Conservation (phyloP, 2,113 vertebrate species). For the Salvator merianae region DNA sequence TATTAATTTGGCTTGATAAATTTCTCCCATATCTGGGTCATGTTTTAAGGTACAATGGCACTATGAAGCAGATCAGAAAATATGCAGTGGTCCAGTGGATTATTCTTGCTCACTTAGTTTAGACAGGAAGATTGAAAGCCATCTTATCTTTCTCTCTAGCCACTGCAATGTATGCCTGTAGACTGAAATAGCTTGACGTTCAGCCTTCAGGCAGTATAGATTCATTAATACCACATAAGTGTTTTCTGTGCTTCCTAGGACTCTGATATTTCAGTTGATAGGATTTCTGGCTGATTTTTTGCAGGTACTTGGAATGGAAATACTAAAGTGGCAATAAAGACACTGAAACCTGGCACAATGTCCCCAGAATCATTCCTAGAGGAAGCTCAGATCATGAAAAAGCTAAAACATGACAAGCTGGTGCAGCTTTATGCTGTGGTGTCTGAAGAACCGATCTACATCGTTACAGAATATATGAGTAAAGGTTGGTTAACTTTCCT, state of each 20-base stretch:
- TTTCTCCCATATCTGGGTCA: neutral
- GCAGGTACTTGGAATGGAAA: constrained; percentile 97
- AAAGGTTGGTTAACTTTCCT: constrained; percentile 81
- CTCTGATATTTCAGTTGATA: constrained; percentile 51
- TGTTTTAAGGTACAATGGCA: neutral
- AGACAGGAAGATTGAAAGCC: neutral
- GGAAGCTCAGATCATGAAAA: constrained; percentile 99
- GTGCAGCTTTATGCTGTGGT: constrained; percentile 98
- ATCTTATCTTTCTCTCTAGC: neutral
- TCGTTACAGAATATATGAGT: constrained; percentile 97
- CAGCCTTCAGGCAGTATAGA: neutral
- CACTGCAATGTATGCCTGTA: neutral
- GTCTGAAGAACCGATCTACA: constrained; percentile 97
- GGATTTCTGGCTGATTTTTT: constrained; percentile 53
- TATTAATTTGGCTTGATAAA: neutral
- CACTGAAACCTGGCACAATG: constrained; percentile 97
- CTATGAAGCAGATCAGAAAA: neutral
- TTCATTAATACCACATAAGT: neutral
- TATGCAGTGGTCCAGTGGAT: neutral
- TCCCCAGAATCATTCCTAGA: constrained; percentile 97
- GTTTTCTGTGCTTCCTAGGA: neutral
- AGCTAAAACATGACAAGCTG: constrained; percentile 94
- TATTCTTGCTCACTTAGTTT: neutral
- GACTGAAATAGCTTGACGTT: neutral
- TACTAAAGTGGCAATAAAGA: constrained; percentile 99